Base-by-base conservation (phyloP, 2,113 vertebrate species). In the Scomber colias region DNA sequence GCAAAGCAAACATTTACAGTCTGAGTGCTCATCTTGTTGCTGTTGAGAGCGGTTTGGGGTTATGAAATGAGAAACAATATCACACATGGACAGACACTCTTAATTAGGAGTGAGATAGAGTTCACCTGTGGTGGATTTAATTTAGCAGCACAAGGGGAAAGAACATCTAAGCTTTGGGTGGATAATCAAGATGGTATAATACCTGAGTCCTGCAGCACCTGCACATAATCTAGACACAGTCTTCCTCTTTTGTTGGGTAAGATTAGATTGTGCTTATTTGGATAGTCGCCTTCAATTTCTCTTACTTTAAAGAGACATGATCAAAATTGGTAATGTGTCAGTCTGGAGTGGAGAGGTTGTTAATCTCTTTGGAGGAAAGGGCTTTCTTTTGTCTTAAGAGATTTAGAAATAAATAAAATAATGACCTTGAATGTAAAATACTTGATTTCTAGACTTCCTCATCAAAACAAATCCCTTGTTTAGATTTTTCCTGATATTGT, bases 61-160 rank as follows among this genome's bases (percentile, higher is more conserved):
- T 72, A 76, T 68, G 68, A 79, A 86, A 87, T 70, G 71, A 85
- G 77, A 87, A 89, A 86, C 79, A 87, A 86, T 84, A 87, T 87
- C 90, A 87, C 84, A 90, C 85, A 85, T 81, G 81, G 86, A 90
- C 84, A 83, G 73, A 74, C 75, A 79, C 76, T 86, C 76, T 90
- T 89, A 92, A 93, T 86, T 86, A 84, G 78, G 71, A 86, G 67
- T 79, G 79, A 81, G 87, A 87, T 75, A 57, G 75, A 83, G 83
- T 90, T 90, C 90, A 84, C 82, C 86, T 83, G 72, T 19, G 45
- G 77, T 83, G 72, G 67, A 71, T 83, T 89, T 80, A 71, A 88
- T 89, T 81, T 59, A 15, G 75, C 50, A 61, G 70, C 75, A 74
- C 68, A 51, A 73, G 66, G 50, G 35, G 76, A 88, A 69, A 82